Percentiles rank a stretch among this genome's conserved stretches.
These are phyloP conservation scores for Ganaspis sp. DNA, from an alignment of 1,140 invertebrate genomes.

Conservation along the genomic window DNA sequence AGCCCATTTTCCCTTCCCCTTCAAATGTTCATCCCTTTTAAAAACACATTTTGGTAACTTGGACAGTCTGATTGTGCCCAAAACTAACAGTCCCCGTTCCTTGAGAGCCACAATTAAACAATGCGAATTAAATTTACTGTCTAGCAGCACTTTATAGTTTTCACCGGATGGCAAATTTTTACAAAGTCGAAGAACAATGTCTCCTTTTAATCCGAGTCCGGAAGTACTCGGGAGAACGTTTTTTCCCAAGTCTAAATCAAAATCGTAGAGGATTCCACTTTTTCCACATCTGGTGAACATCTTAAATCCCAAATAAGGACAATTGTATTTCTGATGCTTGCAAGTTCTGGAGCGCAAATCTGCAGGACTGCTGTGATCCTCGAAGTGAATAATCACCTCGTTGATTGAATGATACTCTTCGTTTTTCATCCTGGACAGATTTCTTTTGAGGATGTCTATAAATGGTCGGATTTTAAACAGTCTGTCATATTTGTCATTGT, in stretches of 20 bases:
- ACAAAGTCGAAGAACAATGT: slow-evolving; percentile 61
- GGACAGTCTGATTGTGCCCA: slow-evolving; percentile 69
- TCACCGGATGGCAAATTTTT: slow-evolving; percentile 57
- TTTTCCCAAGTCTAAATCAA: slow-evolving; percentile 70
- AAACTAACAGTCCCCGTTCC: slow-evolving; percentile 63
- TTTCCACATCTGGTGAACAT: slow-evolving; percentile 65
- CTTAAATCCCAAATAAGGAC: slow-evolving; percentile 63
- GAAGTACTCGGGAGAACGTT: slow-evolving; percentile 51
- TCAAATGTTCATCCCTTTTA: slow-evolving; percentile 60
- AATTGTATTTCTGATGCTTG: slow-evolving; percentile 58
- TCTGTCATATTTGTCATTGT: slow-evolving; percentile 61
- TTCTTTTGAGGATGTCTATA: slow-evolving; percentile 56
- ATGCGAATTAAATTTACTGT: slow-evolving; percentile 66
- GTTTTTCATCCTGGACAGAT: slow-evolving; percentile 53
- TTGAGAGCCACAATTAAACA: slow-evolving; percentile 59
- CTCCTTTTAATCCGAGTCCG: slow-evolving; percentile 64
- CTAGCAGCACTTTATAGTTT: slow-evolving; percentile 67
- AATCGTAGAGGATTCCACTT: slow-evolving; percentile 67
- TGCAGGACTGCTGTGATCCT: slow-evolving; percentile 63
- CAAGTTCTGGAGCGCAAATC: slow-evolving; percentile 71
- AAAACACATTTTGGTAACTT: slow-evolving; percentile 61
- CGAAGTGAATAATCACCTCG: slow-evolving; percentile 69
- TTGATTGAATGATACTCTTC: slow-evolving; percentile 64
- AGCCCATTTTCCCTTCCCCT: slow-evolving; percentile 59
- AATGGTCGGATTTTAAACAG: slow-evolving; percentile 68